These are phyloP conservation scores for Blera fallax DNA, from an alignment of 2,888 invertebrate genomes.

Conservation along the genomic window DNA sequence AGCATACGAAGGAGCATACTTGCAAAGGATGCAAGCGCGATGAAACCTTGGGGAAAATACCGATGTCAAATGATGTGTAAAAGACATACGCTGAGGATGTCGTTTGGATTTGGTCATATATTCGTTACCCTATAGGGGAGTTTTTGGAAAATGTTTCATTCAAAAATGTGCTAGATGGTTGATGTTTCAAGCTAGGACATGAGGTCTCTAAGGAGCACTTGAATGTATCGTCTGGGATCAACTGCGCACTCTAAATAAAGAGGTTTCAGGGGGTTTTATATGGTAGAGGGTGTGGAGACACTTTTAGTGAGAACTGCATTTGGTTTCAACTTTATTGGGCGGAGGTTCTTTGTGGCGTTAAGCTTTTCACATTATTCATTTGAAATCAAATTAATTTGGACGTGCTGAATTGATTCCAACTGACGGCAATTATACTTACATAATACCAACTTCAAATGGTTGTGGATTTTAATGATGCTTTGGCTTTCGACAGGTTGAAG, in stretches of 20 bases:
- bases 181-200: not conserved
- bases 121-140: not conserved
- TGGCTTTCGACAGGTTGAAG: no score
- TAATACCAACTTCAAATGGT: no score
- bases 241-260: not conserved
- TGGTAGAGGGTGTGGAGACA: not conserved
- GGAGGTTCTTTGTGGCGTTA: not conserved
- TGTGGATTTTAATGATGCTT: no score
- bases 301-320: no score
- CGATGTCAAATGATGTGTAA: constrained; percentile 8
- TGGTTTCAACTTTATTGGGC: not conserved
- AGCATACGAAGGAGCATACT: constrained; percentile 20
- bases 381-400: no score
- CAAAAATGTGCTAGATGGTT: no score
- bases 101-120: not conserved
- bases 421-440: not conserved
- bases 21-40: constrained; percentile 41
- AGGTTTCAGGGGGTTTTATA: not conserved
- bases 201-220: not conserved
- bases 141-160: no score
- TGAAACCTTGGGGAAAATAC: constrained; percentile 33
- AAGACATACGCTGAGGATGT: not conserved
- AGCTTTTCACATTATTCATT: not conserved
- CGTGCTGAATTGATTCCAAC: not conserved
- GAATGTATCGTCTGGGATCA: not conserved